phyloP scores from a whole-genome alignment of 92 coral and sea anemone species.

The Desmophyllum pertusum region DNA sequence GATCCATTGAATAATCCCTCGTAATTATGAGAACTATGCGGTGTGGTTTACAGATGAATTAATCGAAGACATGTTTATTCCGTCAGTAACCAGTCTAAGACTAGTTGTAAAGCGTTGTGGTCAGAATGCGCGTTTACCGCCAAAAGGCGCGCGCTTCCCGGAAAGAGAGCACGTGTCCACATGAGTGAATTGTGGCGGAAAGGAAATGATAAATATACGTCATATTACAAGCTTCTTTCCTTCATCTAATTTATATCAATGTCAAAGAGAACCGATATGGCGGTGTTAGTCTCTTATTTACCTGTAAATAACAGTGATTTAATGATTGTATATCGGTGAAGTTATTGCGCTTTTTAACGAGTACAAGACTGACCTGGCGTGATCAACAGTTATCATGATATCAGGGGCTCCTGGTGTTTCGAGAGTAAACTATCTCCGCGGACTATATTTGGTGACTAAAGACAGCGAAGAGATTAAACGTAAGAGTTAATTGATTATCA shows the following conservation, averaged over 20 bases:
- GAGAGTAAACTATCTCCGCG: not conserved
- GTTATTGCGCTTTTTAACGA: slow-evolving; percentile 19
- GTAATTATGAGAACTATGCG: not conserved
- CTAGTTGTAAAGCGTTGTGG: not conserved
- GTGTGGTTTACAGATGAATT: not conserved
- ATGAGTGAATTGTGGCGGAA: slow-evolving; percentile 1
- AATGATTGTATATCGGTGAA: not conserved
- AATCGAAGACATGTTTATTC: not conserved
- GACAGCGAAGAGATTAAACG: not conserved
- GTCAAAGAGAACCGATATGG: slow-evolving; percentile 40
- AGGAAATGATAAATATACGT: slow-evolving; percentile 30
- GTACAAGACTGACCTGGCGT: not conserved
- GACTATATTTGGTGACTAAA: not conserved
- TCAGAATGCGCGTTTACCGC: not conserved
- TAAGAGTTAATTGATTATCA: slow-evolving; percentile 8
- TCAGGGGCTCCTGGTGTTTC: not conserved
- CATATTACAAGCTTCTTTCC: slow-evolving; percentile 17
- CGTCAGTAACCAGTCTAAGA: not conserved
- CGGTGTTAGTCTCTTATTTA: slow-evolving; percentile 24
- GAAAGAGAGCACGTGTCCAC: not conserved
- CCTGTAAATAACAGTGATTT: slow-evolving; percentile 14
- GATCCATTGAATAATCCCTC: not conserved
- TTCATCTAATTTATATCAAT: slow-evolving; percentile 14
- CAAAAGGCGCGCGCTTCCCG: not conserved
- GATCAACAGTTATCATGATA: not conserved